Conservation (phyloP, 2,113 vertebrate genomes). For the Spea bombifrons region DNA sequence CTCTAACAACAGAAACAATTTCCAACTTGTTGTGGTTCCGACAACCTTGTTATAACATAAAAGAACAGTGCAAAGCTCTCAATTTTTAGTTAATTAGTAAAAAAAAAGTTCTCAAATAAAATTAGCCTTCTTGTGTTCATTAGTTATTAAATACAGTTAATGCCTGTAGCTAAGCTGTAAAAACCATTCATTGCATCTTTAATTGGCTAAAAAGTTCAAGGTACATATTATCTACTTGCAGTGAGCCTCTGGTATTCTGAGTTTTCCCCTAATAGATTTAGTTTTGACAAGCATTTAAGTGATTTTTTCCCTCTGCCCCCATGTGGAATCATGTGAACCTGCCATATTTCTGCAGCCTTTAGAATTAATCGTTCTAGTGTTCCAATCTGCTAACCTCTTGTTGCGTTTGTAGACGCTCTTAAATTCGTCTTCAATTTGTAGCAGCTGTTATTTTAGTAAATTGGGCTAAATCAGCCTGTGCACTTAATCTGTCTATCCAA, state of each 20-base stretch:
- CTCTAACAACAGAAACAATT: too few relatives aligned
- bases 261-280: conserved; percentile 6
- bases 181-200: conserved; percentile 36
- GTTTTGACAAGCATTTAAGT: not conserved
- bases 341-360: conserved; percentile 13
- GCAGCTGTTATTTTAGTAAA: conserved; percentile 68
- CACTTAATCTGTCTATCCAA: conserved; percentile 57
- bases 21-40: too few relatives aligned
- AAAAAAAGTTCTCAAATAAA: conserved; percentile 42
- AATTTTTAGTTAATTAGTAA: conserved; percentile 37
- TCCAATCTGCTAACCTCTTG: not conserved
- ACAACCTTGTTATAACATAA: too few relatives aligned
- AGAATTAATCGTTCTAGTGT: conserved; percentile 19
- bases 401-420: conserved; percentile 46
- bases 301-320: not conserved
- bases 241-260: conserved; percentile 2
- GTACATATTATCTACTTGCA: not conserved
- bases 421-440: conserved; percentile 50
- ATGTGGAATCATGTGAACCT: conserved; percentile 4
- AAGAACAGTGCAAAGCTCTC: too few relatives aligned
- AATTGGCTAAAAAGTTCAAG: conserved; percentile 34
- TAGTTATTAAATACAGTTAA: conserved; percentile 43
- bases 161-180: conserved; percentile 35
- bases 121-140: conserved; percentile 45
- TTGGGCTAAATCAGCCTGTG: conserved; percentile 59